These are phyloP conservation scores for Probaryconus sp. DNA, from an alignment of 1,140 invertebrate species.

Conservation along the genomic window DNA sequence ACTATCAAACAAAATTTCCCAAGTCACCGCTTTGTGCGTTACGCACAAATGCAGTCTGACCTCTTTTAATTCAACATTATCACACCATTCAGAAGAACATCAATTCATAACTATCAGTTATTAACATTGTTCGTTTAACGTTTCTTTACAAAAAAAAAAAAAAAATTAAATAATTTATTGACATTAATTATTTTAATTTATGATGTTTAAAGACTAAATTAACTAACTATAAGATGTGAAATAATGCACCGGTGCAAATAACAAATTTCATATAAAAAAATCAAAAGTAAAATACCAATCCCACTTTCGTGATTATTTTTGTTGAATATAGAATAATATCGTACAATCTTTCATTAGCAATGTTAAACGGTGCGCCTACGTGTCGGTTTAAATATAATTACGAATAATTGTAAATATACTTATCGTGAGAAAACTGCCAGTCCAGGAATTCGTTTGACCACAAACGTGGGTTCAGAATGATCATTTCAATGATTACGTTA, in stretches of 20 bases:
- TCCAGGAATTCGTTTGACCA: no score
- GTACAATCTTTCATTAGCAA: slow-evolving; percentile 19
- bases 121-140: no score
- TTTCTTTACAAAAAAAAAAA: no score
- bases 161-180: no score
- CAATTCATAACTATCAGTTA: no score
- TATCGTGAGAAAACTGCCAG: slow-evolving; percentile 43
- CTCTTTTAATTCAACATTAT: slow-evolving; percentile 24
- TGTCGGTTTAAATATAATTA: slow-evolving; percentile 9
- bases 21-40: slow-evolving; percentile 10
- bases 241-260: no score
- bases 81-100: slow-evolving; percentile 1
- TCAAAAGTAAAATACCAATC: slow-evolving; percentile 28
- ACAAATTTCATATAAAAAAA: no score
- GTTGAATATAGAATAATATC: no score
- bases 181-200: no score
- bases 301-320: slow-evolving; percentile 34
- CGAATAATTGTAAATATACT: no score
- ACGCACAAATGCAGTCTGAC: slow-evolving; percentile 2
- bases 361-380: slow-evolving; percentile 51
- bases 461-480: slow-evolving; percentile 54
- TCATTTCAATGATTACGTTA: slow-evolving; percentile 9
- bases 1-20: slow-evolving; percentile 11
- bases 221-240: no score
- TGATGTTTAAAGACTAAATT: no score